These are phyloP conservation scores for Bombyx mandarina DNA, from an alignment of 1,140 invertebrate genomes.

Conservation along the genomic window DNA sequence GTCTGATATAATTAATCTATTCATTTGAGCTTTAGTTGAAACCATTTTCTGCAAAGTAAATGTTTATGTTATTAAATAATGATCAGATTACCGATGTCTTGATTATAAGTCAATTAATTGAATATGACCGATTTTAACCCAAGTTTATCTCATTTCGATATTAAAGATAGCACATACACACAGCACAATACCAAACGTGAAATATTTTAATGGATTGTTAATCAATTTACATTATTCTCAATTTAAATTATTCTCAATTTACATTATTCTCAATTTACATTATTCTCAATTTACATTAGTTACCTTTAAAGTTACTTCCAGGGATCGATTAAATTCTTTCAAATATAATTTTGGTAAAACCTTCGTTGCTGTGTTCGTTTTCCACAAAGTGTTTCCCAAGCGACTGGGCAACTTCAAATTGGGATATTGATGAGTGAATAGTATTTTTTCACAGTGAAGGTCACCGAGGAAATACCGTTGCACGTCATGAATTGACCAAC, in stretches of 20 bases:
- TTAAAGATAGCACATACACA: too few species aligned
- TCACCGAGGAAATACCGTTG: slow-evolving; percentile 40
- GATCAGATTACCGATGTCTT: too few species aligned
- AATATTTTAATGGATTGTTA: too few species aligned
- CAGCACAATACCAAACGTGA: too few species aligned
- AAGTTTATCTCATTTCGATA: too few species aligned
- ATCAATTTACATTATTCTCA: too few species aligned
- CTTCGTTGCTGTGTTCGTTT: slow-evolving; percentile 37
- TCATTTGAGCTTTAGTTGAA: slow-evolving; percentile 28
- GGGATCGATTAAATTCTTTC: slow-evolving; percentile 32
- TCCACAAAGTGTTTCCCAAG: slow-evolving; percentile 39
- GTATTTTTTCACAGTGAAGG: slow-evolving; percentile 40
- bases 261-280: too few species aligned
- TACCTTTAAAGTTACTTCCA: slow-evolving; percentile 46
- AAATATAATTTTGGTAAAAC: slow-evolving; percentile 24
- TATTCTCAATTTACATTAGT: neutral
- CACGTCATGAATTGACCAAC: slow-evolving; percentile 48
- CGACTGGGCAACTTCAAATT: slow-evolving; percentile 32
- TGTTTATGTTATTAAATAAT: neutral
- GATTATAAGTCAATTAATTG: too few species aligned
- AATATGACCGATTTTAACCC: too few species aligned
- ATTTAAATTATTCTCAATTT: too few species aligned
- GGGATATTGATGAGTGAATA: slow-evolving; percentile 49
- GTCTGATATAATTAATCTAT: slow-evolving; percentile 41
- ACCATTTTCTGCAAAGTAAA: slow-evolving; percentile 39